phyloP scores from a whole-genome alignment of 1,140 invertebrate species.

The Wiebesia pumilae region DNA sequence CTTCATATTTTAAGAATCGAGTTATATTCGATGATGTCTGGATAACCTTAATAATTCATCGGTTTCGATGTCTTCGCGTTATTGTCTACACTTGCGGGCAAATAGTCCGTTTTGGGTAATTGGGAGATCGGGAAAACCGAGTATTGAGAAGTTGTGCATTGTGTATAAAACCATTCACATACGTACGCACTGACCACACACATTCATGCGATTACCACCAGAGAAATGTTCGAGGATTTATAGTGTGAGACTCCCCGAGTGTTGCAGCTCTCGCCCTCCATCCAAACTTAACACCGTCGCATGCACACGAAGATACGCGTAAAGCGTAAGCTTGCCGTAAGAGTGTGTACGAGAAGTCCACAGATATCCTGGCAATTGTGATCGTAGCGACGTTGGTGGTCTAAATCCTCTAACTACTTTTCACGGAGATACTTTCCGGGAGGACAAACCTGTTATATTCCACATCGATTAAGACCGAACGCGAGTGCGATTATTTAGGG shows the following conservation, averaged over 20 bases:
- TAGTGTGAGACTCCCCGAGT: constrained; percentile 27
- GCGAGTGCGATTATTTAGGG: constrained; percentile 27
- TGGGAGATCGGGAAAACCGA: constrained; percentile 23
- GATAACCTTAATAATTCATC: neutral
- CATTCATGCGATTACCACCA: neutral
- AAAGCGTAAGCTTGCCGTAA: neutral
- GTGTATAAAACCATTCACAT: neutral
- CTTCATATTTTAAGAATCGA: neutral
- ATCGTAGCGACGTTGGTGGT: neutral
- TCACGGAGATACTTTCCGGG: constrained; percentile 23
- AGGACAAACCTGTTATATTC: neutral
- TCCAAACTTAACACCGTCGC: neutral
- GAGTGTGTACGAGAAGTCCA: neutral
- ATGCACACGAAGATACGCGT: neutral
- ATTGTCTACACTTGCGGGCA: neutral
- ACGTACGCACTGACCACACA: neutral
- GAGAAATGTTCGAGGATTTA: constrained; percentile 31
- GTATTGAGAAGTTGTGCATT: constrained; percentile 5
- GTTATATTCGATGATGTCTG: neutral
- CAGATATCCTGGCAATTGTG: neutral
- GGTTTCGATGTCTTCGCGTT: neutral
- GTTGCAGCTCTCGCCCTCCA: neutral
- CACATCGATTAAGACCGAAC: constrained; percentile 43
- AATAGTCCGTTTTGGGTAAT: constrained; percentile 9
- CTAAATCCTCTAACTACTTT: constrained; percentile 48